Evolutionary conservation across 2,888 invertebrate genomes (phyloP).

Genomic region (Conistra vaccinii): DNA sequence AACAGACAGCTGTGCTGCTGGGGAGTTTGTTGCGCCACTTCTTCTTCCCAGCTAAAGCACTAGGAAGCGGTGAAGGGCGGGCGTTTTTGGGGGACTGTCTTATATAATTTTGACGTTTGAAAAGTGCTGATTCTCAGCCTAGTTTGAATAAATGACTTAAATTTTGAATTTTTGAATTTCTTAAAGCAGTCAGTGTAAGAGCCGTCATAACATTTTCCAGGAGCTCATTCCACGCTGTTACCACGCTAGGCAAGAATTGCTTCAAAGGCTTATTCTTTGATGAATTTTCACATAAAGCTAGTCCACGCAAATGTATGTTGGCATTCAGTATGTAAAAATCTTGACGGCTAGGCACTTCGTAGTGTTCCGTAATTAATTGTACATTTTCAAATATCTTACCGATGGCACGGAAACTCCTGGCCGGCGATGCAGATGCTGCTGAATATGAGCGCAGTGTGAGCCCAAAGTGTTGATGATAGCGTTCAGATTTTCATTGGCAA

Average conservation of each 20-base stretch:
- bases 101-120: too few species aligned
- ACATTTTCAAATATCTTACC: constrained; percentile 44
- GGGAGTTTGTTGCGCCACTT: too few species aligned
- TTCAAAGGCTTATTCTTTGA: neutral
- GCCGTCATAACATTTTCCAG: too few species aligned
- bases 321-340: neutral
- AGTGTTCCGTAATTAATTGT: neutral
- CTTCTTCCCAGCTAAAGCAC: too few species aligned
- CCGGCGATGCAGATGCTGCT: constrained; percentile 66
- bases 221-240: neutral
- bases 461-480: constrained; percentile 62
- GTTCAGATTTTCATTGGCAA: constrained; percentile 67
- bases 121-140: too few species aligned
- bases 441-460: constrained; percentile 63
- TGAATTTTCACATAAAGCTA: neutral
- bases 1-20: too few species aligned
- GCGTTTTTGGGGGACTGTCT: too few species aligned
- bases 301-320: neutral
- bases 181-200: neutral
- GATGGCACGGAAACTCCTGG: constrained; percentile 31
- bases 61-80: too few species aligned
- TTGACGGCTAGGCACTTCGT: too few species aligned
- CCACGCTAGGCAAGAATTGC: neutral
- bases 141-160: too few species aligned
- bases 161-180: too few species aligned